Conservation (phyloP, 2,113 vertebrate species). For the Emydura subglobosa region DNA sequence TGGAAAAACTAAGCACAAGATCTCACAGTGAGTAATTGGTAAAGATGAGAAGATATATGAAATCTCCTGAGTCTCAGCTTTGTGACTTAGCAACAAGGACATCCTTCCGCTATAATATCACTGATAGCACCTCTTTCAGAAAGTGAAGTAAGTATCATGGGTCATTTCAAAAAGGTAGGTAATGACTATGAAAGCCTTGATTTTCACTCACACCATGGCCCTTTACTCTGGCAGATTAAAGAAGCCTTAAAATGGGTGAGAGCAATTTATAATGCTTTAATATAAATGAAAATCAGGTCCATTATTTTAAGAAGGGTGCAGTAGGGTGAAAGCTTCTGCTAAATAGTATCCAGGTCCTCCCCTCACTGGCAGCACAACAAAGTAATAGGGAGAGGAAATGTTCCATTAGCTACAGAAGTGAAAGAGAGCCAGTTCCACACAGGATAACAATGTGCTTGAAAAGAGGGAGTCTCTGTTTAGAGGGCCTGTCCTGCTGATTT, state of each 20-base stretch:
- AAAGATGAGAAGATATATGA: not conserved
- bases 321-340: slow-evolving; percentile 1
- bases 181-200: slow-evolving; percentile 20
- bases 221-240: not conserved
- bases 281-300: slow-evolving; percentile 53
- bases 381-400: not conserved
- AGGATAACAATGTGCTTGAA: not conserved
- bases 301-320: slow-evolving; percentile 13
- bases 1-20: not conserved
- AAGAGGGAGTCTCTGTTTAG: not conserved
- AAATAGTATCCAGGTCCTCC: not conserved
- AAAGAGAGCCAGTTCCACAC: not conserved
- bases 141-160: slow-evolving; percentile 29
- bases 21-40: not conserved
- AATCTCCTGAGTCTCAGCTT: not conserved
- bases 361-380: slow-evolving; percentile 15
- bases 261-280: slow-evolving; percentile 35
- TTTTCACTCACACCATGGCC: slow-evolving; percentile 5
- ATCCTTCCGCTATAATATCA: not conserved
- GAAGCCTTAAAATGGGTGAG: slow-evolving; percentile 29
- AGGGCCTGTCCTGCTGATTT: not conserved
- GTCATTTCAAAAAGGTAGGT: slow-evolving; percentile 13
- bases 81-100: not conserved
- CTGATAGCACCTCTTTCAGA: slow-evolving; percentile 29
- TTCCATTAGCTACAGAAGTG: slow-evolving; percentile 38